These are phyloP conservation scores for Myanophis thanlyinensis DNA, from an alignment of 2,113 vertebrate genomes.

Conservation along the genomic window DNA sequence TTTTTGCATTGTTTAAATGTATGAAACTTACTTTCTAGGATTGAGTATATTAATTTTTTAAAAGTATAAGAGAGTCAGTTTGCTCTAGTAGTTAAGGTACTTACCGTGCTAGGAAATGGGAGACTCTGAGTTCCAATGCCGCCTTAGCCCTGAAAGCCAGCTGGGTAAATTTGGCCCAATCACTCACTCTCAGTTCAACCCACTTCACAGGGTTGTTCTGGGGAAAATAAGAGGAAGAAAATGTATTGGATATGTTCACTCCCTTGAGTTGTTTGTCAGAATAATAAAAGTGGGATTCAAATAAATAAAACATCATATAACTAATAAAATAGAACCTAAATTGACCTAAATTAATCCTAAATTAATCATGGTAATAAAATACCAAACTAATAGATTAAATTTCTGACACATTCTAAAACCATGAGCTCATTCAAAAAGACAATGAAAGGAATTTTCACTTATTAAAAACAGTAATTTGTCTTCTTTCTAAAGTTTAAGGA, in stretches of 20 bases:
- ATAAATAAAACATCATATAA: background rate
- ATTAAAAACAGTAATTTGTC: background rate
- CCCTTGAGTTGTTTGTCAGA: background rate
- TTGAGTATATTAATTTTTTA: background rate
- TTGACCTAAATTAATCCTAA: background rate
- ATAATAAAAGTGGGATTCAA: background rate
- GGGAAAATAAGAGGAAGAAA: background rate
- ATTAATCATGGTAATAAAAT: background rate
- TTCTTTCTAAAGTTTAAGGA: background rate
- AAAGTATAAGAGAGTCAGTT: background rate
- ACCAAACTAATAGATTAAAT: background rate
- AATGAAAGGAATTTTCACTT: background rate
- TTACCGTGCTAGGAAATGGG: background rate
- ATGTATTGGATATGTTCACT: background rate
- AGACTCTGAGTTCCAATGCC: background rate
- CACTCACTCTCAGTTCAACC: background rate
- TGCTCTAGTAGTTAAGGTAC: background rate
- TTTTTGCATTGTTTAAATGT: constrained; percentile 33
- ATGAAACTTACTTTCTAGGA: background rate
- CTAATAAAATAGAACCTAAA: constrained; percentile 2
- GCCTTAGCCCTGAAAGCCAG: background rate
- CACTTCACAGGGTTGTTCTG: background rate
- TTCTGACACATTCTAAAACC: background rate
- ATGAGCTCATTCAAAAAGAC: background rate
- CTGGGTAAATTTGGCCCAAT: background rate